Conservation (phyloP, 2,797 vertebrate genomes). For the Scomberomorus guttatus region DNA sequence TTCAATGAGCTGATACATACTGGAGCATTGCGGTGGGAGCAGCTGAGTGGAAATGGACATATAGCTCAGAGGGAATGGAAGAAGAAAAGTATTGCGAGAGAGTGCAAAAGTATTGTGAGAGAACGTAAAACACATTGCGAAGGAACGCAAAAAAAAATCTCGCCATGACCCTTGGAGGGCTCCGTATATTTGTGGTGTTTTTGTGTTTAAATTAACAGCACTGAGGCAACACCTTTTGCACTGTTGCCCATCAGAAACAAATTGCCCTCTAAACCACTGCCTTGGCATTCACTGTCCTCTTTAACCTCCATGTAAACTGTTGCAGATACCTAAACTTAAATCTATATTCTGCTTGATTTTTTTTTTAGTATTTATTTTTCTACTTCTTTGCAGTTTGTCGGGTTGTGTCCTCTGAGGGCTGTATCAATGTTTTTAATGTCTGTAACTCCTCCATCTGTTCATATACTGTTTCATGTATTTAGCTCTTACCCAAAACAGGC, state of each 20-base stretch:
- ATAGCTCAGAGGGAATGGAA: too few relatives aligned
- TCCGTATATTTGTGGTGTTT: conserved; percentile 23
- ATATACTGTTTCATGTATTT: conserved; percentile 33
- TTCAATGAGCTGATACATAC: too few relatives aligned
- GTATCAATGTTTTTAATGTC: conserved; percentile 49
- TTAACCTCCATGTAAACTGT: neutral
- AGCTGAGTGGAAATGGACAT: too few relatives aligned
- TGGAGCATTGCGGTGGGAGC: too few relatives aligned
- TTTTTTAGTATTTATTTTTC: conserved; percentile 76
- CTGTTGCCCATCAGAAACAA: conserved; percentile 14
- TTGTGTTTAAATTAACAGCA: conserved; percentile 21
- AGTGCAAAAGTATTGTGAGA: too few relatives aligned
- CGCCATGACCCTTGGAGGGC: too few relatives aligned
- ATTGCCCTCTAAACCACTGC: conserved; percentile 13
- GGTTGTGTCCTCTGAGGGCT: conserved; percentile 40
- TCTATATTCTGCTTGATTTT: conserved; percentile 47
- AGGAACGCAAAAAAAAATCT: too few relatives aligned
- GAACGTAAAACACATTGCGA: too few relatives aligned
- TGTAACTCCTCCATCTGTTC: conserved; percentile 33
- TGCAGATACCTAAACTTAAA: conserved; percentile 44
- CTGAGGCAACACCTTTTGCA: conserved; percentile 15
- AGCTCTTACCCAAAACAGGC: conserved; percentile 15
- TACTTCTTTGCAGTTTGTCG: conserved; percentile 61
- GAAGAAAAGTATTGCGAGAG: too few relatives aligned
- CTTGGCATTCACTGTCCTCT: conserved; percentile 17